Conservation (phyloP, 2,888 invertebrate species). For the Rhingia rostrata region DNA sequence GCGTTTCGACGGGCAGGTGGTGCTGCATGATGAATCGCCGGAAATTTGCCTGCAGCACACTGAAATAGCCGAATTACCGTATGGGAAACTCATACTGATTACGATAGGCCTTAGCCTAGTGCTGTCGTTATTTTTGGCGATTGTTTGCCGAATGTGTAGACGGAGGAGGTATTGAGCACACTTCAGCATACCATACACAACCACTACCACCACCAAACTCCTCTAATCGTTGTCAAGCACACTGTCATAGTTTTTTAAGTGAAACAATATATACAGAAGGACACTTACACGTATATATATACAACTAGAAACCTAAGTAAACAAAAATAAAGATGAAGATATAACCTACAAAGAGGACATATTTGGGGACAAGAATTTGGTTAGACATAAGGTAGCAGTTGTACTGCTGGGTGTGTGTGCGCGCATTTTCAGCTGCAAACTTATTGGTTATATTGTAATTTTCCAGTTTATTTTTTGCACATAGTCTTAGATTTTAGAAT, state of each 20-base stretch:
- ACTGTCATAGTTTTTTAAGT: conserved; percentile 62
- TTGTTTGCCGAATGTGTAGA: conserved; percentile 81
- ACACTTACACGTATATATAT: conserved; percentile 44
- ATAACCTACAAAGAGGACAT: neutral
- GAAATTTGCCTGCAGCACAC: conserved; percentile 86
- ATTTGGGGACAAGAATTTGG: conserved; percentile 35
- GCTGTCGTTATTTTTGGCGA: conserved; percentile 80
- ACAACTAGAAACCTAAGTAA: conserved; percentile 30
- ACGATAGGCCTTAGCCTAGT: conserved; percentile 80
- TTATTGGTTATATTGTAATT: conserved; percentile 70
- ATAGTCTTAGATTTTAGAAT: conserved; percentile 68
- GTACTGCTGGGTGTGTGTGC: conserved; percentile 49
- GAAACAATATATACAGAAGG: conserved; percentile 54
- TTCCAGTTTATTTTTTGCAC: conserved; percentile 73
- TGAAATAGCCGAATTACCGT: conserved; percentile 83
- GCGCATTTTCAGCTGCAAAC: conserved; percentile 46
- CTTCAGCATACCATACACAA: conserved; percentile 1
- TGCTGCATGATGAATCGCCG: conserved; percentile 89
- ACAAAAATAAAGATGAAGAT: conserved; percentile 1
- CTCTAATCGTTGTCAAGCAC: conserved; percentile 59
- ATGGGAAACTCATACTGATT: conserved; percentile 80
- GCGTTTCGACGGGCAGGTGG: conserved; percentile 83
- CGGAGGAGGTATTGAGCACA: conserved; percentile 65
- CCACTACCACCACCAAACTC: conserved; percentile 10
- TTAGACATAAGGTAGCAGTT: conserved; percentile 59